Conservation (phyloP, 23 tunicate species). For the Diplosoma virens region DNA sequence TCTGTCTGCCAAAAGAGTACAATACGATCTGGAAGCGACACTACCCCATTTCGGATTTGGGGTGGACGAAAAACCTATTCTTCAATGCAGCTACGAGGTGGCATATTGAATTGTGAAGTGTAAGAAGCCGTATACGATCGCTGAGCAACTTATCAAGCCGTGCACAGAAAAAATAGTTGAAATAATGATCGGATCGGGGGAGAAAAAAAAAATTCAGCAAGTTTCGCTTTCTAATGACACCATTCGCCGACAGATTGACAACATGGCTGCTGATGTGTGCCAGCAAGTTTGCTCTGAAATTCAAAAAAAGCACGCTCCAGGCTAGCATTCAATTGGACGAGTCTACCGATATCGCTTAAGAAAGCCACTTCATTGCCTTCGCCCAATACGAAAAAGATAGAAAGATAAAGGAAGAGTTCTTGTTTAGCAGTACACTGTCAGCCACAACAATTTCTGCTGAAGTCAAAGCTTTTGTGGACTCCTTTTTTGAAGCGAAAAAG, state of each 20-base stretch:
- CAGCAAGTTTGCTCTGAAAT: slow-evolving; percentile 32
- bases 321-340: slow-evolving; percentile 29
- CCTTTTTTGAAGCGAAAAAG: slow-evolving; percentile 22
- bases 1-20: slow-evolving; percentile 33
- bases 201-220: slow-evolving; percentile 35
- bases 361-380: slow-evolving; percentile 36
- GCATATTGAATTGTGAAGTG: slow-evolving; percentile 30
- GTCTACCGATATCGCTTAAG: slow-evolving; percentile 28
- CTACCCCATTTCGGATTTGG: slow-evolving; percentile 21
- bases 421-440: slow-evolving; percentile 16
- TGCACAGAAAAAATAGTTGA: slow-evolving; percentile 21
- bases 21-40: slow-evolving; percentile 35
- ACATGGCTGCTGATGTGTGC: slow-evolving; percentile 37
- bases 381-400: slow-evolving; percentile 27
- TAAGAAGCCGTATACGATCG: slow-evolving; percentile 28
- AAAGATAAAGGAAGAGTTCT: slow-evolving; percentile 38
- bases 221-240: slow-evolving; percentile 9
- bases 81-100: slow-evolving; percentile 40
- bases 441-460: slow-evolving; percentile 35
- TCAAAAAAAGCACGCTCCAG: slow-evolving; percentile 36
- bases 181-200: slow-evolving; percentile 32
- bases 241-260: slow-evolving; percentile 36
- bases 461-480: slow-evolving; percentile 33
- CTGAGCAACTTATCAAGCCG: slow-evolving; percentile 26
- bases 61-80: slow-evolving; percentile 28